These are phyloP conservation scores for Denticeps clupeoides DNA, from an alignment of 2,797 vertebrate species.

Conservation along the genomic window DNA sequence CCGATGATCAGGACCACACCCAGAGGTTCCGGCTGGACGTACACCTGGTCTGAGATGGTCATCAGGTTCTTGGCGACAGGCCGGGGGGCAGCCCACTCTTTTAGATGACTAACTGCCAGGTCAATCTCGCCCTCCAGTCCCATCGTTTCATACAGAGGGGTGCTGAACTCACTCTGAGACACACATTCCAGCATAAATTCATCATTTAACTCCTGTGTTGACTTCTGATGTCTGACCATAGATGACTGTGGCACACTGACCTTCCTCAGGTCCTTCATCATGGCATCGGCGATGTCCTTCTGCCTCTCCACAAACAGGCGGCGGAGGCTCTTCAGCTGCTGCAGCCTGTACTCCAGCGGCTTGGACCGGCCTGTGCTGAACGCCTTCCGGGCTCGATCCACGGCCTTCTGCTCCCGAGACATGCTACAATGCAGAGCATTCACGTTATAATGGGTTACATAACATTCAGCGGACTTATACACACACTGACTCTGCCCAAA, in stretches of 20 bases:
- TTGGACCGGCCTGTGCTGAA: constrained; percentile 67
- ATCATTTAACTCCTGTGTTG: neutral
- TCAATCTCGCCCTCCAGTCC: constrained; percentile 62
- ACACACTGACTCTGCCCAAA: too few relatives aligned
- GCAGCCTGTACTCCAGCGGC: constrained; percentile 66
- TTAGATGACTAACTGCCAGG: constrained; percentile 56
- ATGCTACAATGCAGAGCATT: constrained; percentile 41
- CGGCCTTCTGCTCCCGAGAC: constrained; percentile 58
- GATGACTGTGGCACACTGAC: too few relatives aligned
- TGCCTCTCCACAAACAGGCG: constrained; percentile 63
- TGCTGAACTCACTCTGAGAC: constrained; percentile 54
- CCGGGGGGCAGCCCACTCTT: constrained; percentile 67
- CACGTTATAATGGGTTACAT: neutral
- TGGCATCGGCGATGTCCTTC: constrained; percentile 55
- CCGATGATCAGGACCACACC: constrained; percentile 82
- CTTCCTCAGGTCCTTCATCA: constrained; percentile 74
- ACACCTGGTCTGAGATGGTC: constrained; percentile 67
- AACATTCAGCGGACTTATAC: neutral
- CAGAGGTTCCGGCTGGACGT: constrained; percentile 70
- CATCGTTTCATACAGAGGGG: constrained; percentile 63
- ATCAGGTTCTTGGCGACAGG: constrained; percentile 62
- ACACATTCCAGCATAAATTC: neutral
- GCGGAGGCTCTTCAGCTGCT: constrained; percentile 71
- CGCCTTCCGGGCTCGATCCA: constrained; percentile 64
- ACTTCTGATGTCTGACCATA: too few relatives aligned